A percentile compares a stretch with the other conserved stretches of the same genome.
phyloP scores from a whole-genome alignment of 2,888 invertebrate genomes.

The Drosophila parthenogenetica region DNA sequence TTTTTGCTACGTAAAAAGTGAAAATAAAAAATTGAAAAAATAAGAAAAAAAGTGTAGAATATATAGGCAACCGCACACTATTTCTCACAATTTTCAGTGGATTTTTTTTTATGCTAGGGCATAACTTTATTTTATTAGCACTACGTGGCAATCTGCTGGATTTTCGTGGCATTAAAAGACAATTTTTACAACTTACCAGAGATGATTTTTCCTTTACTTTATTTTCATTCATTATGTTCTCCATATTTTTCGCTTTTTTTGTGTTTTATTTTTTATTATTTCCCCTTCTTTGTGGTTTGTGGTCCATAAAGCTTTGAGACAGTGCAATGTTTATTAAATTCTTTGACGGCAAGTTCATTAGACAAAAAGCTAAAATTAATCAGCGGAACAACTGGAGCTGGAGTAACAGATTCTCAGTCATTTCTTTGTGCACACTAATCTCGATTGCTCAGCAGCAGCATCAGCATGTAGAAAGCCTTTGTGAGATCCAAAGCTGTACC shows the following conservation, averaged over 20 bases:
- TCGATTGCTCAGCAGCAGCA: slow-evolving; percentile 39
- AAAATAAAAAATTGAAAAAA: slow-evolving; percentile 28
- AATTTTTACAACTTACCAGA: slow-evolving; percentile 80
- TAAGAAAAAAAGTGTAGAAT: slow-evolving; percentile 7
- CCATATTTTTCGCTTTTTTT: slow-evolving; percentile 47
- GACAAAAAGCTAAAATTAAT: slow-evolving; percentile 78
- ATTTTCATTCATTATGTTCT: slow-evolving; percentile 24
- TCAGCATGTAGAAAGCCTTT: slow-evolving; percentile 42
- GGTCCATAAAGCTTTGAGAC: slow-evolving; percentile 53
- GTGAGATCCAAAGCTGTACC: slow-evolving; percentile 61
- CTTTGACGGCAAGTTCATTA: slow-evolving; percentile 73
- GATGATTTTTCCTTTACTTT: slow-evolving; percentile 57
- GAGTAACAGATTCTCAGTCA: background rate
- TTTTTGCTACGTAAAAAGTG: slow-evolving; percentile 42
- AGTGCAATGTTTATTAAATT: slow-evolving; percentile 71
- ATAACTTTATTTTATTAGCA: slow-evolving; percentile 82
- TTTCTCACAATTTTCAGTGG: slow-evolving; percentile 67
- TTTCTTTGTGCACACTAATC: slow-evolving; percentile 13
- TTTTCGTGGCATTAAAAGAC: slow-evolving; percentile 80
- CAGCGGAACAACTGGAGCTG: slow-evolving; percentile 30
- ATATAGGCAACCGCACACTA: slow-evolving; percentile 60
- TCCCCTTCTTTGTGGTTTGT: slow-evolving; percentile 51
- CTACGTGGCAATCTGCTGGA: slow-evolving; percentile 82
- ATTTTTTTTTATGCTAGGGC: slow-evolving; percentile 66
- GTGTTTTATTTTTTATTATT: too few relatives aligned